These are phyloP conservation scores for Reinhardtius hippoglossoides DNA, from an alignment of 2,113 vertebrate genomes.

Conservation along the genomic window DNA sequence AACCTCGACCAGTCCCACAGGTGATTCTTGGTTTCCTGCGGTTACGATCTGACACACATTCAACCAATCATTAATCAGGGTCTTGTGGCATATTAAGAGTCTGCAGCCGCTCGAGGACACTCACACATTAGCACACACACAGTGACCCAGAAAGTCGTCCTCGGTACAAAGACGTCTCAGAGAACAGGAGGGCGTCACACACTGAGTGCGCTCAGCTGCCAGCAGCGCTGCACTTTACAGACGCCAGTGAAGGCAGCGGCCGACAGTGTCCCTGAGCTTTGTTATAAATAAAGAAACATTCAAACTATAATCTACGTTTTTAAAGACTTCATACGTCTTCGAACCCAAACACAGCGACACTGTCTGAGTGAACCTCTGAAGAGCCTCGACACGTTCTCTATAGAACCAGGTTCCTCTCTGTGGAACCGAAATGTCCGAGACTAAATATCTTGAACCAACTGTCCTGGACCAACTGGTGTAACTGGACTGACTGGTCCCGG, in stretches of 20 bases:
- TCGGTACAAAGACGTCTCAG: slow-evolving; percentile 48
- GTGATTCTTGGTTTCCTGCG: slow-evolving; percentile 54
- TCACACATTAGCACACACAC: slow-evolving; percentile 23
- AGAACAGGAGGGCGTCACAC: slow-evolving; percentile 3
- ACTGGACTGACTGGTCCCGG: neutral
- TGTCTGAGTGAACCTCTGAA: too few species aligned
- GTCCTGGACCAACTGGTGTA: too few species aligned
- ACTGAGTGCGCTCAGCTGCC: neutral
- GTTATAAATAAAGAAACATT: neutral
- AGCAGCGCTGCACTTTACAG: slow-evolving; percentile 15
- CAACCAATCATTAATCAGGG: slow-evolving; percentile 71
- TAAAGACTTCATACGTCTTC: neutral
- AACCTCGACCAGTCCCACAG: slow-evolving; percentile 45
- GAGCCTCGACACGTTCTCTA: neutral
- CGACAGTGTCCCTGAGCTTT: neutral
- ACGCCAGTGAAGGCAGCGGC: slow-evolving; percentile 7
- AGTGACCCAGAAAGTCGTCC: slow-evolving; percentile 67
- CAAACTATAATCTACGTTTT: neutral
- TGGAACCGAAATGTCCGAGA: neutral
- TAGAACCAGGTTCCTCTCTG: neutral
- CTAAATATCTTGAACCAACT: too few species aligned
- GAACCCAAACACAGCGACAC: neutral
- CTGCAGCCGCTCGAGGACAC: slow-evolving; percentile 48
- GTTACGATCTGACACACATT: slow-evolving; percentile 69
- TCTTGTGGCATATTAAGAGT: slow-evolving; percentile 61